phyloP scores from a whole-genome alignment of 2,888 invertebrate species.

The Aporophyla nigra region DNA sequence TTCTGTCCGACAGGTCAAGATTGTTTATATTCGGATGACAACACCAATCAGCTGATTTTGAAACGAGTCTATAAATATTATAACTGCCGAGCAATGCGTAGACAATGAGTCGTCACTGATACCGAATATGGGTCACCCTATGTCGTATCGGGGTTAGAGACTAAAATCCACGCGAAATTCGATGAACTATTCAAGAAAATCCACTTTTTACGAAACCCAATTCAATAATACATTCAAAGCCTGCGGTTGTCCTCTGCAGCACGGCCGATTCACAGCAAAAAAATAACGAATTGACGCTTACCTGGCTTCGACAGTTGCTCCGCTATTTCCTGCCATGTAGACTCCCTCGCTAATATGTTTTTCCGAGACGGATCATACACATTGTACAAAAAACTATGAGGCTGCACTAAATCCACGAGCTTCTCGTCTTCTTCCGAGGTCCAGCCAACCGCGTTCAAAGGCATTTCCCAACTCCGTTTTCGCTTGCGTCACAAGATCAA shows the following conservation, averaged over 20 bases:
- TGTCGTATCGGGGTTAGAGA: background rate
- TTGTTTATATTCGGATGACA: slow-evolving; percentile 49
- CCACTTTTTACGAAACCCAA: slow-evolving; percentile 3
- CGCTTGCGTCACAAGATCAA: slow-evolving; percentile 73
- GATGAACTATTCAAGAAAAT: background rate
- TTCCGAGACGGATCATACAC: slow-evolving; percentile 84
- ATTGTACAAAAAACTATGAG: slow-evolving; percentile 84
- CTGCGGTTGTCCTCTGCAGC: slow-evolving; percentile 77
- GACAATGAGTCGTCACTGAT: slow-evolving; percentile 16
- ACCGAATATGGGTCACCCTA: slow-evolving; percentile 44
- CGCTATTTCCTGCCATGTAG: slow-evolving; percentile 87
- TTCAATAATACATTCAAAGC: slow-evolving; percentile 7
- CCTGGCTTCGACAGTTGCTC: slow-evolving; percentile 84
- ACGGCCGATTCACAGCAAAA: slow-evolving; percentile 61
- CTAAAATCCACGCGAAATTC: slow-evolving; percentile 1
- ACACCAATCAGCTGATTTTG: slow-evolving; percentile 62
- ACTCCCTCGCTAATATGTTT: slow-evolving; percentile 84
- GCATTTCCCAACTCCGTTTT: slow-evolving; percentile 80
- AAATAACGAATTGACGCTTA: slow-evolving; percentile 64
- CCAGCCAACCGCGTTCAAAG: slow-evolving; percentile 87
- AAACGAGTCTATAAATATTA: slow-evolving; percentile 46
- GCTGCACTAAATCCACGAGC: slow-evolving; percentile 83
- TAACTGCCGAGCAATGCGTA: slow-evolving; percentile 25
- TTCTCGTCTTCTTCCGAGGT: slow-evolving; percentile 84
- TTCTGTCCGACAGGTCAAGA: background rate